Percentiles rank a stretch among this genome's conserved stretches.
These are phyloP conservation scores for Microchirus variegatus DNA, from an alignment of 2,797 vertebrate genomes.

Conservation along the genomic window DNA sequence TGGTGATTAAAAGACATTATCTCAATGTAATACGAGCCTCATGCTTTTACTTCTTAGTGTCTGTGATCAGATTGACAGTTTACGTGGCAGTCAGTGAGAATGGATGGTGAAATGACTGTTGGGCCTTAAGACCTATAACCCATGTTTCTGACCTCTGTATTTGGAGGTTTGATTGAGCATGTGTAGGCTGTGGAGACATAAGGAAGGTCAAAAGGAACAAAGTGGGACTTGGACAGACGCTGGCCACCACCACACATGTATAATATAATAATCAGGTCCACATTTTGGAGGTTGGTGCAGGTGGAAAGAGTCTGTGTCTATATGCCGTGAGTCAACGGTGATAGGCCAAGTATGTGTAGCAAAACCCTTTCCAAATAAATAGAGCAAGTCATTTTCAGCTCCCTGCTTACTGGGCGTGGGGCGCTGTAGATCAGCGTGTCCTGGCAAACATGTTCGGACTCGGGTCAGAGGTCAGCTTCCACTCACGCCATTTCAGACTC, in stretches of 20 bases:
- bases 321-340: conserved; percentile 33
- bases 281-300: conserved; percentile 57
- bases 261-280: conserved; percentile 47
- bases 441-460: conserved; percentile 20
- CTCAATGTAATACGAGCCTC: conserved; percentile 39
- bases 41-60: conserved; percentile 3
- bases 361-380: conserved; percentile 54
- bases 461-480: conserved; percentile 39
- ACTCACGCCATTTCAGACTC: conserved; percentile 49
- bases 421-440: conserved; percentile 12
- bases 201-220: conserved; percentile 3
- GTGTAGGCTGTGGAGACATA: conserved; percentile 6
- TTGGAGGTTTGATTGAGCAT: conserved; percentile 23
- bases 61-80: conserved; percentile 29
- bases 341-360: conserved; percentile 40
- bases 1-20: conserved; percentile 34
- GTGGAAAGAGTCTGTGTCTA: conserved; percentile 31
- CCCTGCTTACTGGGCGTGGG: conserved; percentile 24
- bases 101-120: conserved; percentile 7
- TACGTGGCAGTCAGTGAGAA: conserved; percentile 12
- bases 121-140: conserved; percentile 22
- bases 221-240: conserved; percentile 2
- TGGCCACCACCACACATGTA: conserved; percentile 30
- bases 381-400: conserved; percentile 41
- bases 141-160: conserved; percentile 22